phyloP scores from a whole-genome alignment of 2,888 invertebrate genomes.

The Polymixis flavicincta region DNA sequence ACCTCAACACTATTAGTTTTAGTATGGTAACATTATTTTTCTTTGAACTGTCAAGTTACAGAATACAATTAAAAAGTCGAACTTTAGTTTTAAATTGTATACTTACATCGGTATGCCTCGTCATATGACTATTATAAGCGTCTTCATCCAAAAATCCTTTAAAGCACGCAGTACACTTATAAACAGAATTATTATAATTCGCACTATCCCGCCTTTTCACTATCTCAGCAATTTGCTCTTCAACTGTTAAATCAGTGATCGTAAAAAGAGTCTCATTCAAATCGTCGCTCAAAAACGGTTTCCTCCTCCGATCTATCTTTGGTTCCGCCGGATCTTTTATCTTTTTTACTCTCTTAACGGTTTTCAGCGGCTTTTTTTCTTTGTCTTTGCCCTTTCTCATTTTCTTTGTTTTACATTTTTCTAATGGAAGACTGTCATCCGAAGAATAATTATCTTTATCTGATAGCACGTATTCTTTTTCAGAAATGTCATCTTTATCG shows the following conservation, averaged over 20 bases:
- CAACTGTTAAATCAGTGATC: slow-evolving; percentile 78
- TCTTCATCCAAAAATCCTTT: slow-evolving; percentile 85
- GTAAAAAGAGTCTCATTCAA: slow-evolving; percentile 83
- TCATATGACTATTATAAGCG: slow-evolving; percentile 82
- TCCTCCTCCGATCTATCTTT: slow-evolving; percentile 81
- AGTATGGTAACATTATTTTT: no score
- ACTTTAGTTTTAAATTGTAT: neutral
- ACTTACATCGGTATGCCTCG: slow-evolving; percentile 83
- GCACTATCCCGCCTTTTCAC: slow-evolving; percentile 80
- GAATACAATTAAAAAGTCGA: no score
- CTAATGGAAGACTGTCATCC: slow-evolving; percentile 78
- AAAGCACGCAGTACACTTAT: slow-evolving; percentile 82
- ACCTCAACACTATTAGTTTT: no score
- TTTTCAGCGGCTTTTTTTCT: slow-evolving; percentile 14
- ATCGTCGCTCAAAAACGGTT: slow-evolving; percentile 83
- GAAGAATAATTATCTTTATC: slow-evolving; percentile 71
- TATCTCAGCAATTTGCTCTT: slow-evolving; percentile 85
- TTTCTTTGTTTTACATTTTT: slow-evolving; percentile 70
- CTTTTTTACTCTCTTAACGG: slow-evolving; percentile 59
- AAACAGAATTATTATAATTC: slow-evolving; percentile 83
- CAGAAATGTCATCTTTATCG: slow-evolving; percentile 31
- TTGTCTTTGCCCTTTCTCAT: slow-evolving; percentile 46
- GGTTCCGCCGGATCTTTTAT: slow-evolving; percentile 66
- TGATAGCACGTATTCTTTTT: slow-evolving; percentile 19
- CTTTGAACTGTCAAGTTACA: no score